phyloP scores from a whole-genome alignment of 2,113 vertebrate genomes.

The Corynorhinus townsendii region DNA sequence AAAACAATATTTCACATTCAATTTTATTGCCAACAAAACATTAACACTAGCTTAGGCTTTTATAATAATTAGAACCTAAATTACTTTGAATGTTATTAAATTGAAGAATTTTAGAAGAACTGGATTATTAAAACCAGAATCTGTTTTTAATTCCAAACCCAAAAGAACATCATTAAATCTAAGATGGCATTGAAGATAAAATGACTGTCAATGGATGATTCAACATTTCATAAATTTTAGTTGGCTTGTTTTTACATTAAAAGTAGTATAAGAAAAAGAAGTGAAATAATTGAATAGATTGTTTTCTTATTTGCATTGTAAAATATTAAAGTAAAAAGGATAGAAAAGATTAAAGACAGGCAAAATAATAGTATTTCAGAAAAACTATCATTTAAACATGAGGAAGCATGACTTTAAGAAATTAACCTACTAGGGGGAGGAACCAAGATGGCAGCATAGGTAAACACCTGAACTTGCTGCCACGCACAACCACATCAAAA shows the following conservation, averaged over 20 bases:
- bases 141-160: neutral
- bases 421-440: neutral
- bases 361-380: neutral
- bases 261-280: neutral
- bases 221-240: neutral
- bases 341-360: neutral
- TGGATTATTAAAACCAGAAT: neutral
- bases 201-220: neutral
- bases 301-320: neutral
- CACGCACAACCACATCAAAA: too few relatives aligned
- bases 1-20: neutral
- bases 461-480: too few relatives aligned
- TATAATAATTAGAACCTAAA: neutral
- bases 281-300: neutral
- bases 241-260: neutral
- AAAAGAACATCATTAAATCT: neutral
- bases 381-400: neutral
- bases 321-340: neutral
- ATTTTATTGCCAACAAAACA: neutral
- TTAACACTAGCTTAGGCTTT: neutral
- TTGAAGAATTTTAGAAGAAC: neutral
- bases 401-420: neutral
- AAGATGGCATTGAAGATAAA: neutral
- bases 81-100: neutral
- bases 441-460: too few relatives aligned